Evolutionary conservation across 2,888 invertebrate species (phyloP).

Genomic region (Lithophane socia): DNA sequence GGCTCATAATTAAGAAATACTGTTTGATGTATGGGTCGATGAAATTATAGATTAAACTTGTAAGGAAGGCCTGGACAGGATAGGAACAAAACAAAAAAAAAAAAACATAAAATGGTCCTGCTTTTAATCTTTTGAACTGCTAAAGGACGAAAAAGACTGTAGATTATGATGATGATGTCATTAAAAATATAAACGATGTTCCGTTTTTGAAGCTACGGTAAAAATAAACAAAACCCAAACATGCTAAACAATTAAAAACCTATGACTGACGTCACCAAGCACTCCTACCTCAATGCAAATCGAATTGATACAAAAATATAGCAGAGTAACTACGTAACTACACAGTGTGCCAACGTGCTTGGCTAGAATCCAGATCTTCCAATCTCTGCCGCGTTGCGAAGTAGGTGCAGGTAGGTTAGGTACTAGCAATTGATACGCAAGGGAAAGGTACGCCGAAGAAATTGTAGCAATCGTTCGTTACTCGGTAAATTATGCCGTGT

Average conservation of each 20-base stretch:
- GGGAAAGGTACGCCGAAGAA: constrained; percentile 53
- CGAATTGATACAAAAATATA: constrained; percentile 35
- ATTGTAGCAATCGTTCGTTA: constrained; percentile 38
- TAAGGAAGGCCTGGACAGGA: too few species aligned
- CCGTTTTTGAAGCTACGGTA: neutral
- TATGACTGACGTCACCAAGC: constrained; percentile 15
- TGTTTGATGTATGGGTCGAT: neutral
- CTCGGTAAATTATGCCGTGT: constrained; percentile 9
- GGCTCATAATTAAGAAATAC: neutral
- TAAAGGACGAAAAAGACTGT: neutral
- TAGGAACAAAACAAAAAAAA: too few species aligned
- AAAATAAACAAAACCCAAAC: constrained; percentile 9
- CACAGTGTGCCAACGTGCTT: constrained; percentile 48
- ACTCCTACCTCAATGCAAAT: constrained; percentile 47
- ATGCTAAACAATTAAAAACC: constrained; percentile 13
- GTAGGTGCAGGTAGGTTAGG: constrained; percentile 22
- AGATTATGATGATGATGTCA: neutral
- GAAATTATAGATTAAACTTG: neutral
- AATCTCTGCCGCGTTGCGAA: constrained; percentile 47
- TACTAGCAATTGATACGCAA: constrained; percentile 37
- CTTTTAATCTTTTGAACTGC: neutral
- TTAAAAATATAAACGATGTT: neutral
- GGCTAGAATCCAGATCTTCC: constrained; percentile 53
- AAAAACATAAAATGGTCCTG: neutral
- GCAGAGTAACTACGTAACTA: constrained; percentile 28